Base-by-base conservation (phyloP, 2,888 invertebrate genomes). In the Hesperia comma region DNA sequence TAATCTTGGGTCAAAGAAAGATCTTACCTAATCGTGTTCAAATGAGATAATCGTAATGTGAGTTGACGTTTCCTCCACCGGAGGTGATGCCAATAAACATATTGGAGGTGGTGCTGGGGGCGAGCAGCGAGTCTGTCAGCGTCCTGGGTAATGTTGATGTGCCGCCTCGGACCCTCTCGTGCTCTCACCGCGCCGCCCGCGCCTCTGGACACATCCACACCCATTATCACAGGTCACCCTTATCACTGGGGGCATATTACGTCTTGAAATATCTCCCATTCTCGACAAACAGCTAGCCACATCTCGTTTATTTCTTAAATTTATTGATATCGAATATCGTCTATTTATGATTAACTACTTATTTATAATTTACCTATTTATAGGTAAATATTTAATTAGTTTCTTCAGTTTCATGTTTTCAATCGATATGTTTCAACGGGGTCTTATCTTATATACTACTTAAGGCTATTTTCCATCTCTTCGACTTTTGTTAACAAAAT, bases 51-150 rank as follows among this genome's bases (percentile, higher is more conserved):
- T 92, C 92, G 92, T 92, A 92, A 76, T 92, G 92, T 68, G 92
- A 90, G 81, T 92, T 88, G 69, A 91, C 90, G 88, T 91, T 92
- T 82, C 84, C 92, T 82, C 87, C 92, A 82, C 83, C 87, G 72
- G 92, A 91, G 69, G 92, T 91, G 74, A 92, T 84, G 77, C 92
- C 92, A 90, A 92, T 92, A 83, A 92, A 92, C 92, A 92, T 92
- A 85, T 88, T 91, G 92, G 72, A 78, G 73, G 71, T 71, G 70
- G 68, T 56, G 63, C 68, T 12, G 12, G 10, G 19, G 37, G 61
- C 40, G 53, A 49, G 61, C 21, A 19, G 46, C 37, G 26, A 26
- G 26, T 5, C 55, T 68, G 37, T 68, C 57, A 58, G 68, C 57
- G 66, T 61, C 46, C 69, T 70, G 74, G 75, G 71, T 76, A 71